phyloP scores from a whole-genome alignment of 2,113 vertebrate species.

The Oryctolagus cuniculus region mOryCun1.1 NC_091437.1:52543501-52544000 shows the following conservation, averaged over 20 bases:
- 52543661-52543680: neutral
- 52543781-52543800: neutral
- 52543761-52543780: neutral
- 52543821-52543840: too few species aligned
- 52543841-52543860: too few species aligned
- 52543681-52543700: neutral
- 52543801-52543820: neutral
- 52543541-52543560: neutral
- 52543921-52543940: too few species aligned
- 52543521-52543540: neutral
- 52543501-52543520: constrained; percentile 48
- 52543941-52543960: too few species aligned
- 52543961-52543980: too few species aligned
- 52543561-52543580: constrained; percentile 45
- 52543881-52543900: too few species aligned
- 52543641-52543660: constrained; percentile 21
- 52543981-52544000: too few species aligned
- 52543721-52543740: neutral
- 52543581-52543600: constrained; percentile 32
- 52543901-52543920: too few species aligned
- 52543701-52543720: constrained; percentile 49
- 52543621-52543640: constrained; percentile 40
- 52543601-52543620: constrained; percentile 47
- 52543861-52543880: too few species aligned
- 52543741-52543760: neutral